Conservation (phyloP, 2,888 invertebrate genomes). For the Cancer borealis region DNA sequence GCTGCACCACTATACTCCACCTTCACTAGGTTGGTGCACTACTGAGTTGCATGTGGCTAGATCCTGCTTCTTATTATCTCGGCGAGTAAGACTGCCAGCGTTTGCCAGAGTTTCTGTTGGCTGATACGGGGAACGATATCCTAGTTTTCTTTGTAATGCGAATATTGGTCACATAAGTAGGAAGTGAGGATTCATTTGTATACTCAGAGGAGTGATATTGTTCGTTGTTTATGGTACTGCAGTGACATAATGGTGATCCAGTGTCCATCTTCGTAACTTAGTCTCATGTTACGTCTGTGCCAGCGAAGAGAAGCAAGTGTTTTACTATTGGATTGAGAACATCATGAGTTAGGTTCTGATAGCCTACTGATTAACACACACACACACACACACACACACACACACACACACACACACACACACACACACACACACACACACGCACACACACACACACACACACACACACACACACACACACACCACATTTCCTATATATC, state of each 20-base stretch:
- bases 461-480: neutral
- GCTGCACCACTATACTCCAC: neutral
- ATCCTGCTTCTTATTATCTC: conserved; percentile 26
- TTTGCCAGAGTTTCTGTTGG: conserved; percentile 13
- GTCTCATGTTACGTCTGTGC: too few species aligned
- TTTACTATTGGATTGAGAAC: too few species aligned
- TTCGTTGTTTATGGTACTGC: too few species aligned
- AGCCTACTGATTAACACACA: conserved; percentile 1
- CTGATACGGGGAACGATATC: neutral
- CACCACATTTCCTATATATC: neutral
- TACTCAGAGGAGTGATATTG: neutral
- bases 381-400: conserved; percentile 12
- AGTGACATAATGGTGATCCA: too few species aligned
- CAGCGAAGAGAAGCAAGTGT: too few species aligned
- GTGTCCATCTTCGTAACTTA: too few species aligned
- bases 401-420: conserved; percentile 6
- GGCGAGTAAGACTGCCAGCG: conserved; percentile 15
- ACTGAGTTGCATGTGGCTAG: conserved; percentile 49
- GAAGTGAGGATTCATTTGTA: conserved; percentile 7
- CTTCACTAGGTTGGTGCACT: neutral
- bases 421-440: neutral
- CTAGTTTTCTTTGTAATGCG: conserved; percentile 20
- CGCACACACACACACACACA: neutral
- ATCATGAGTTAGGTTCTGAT: too few species aligned
- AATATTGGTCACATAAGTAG: neutral